Conservation (phyloP, 1,140 invertebrate genomes). For the Anthonomus grandis region DNA sequence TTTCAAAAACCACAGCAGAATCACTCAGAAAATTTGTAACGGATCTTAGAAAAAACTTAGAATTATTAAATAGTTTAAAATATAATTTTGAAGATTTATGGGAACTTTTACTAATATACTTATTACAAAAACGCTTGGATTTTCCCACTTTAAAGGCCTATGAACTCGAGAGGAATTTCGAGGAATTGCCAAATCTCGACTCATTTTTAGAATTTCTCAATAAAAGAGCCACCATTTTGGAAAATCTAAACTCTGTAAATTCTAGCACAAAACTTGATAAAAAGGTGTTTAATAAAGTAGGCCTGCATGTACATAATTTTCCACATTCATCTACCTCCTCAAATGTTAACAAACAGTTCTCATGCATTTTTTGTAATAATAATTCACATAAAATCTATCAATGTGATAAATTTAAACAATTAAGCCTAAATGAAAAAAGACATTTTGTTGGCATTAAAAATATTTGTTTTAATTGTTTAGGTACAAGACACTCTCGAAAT, state of each 20-base stretch:
- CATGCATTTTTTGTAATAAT: conserved; percentile 7
- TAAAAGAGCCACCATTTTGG: background rate
- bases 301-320: no score
- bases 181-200: background rate
- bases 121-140: background rate
- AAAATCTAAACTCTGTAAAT: no score
- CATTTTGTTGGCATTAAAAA: conserved; percentile 5
- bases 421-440: background rate
- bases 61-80: background rate
- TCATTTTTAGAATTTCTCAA: background rate
- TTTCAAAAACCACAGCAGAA: background rate
- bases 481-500: background rate
- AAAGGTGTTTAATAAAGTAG: background rate
- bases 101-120: background rate
- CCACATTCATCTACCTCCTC: no score
- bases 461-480: conserved; percentile 20
- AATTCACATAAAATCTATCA: conserved; percentile 6
- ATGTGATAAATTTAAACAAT: background rate
- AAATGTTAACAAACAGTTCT: background rate
- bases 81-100: background rate
- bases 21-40: background rate
- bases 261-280: background rate
- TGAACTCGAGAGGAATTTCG: background rate
- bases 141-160: background rate
- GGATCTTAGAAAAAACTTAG: background rate